These are phyloP conservation scores for Tipula confusa DNA, from an alignment of 2,888 invertebrate species.

Conservation along the genomic window DNA sequence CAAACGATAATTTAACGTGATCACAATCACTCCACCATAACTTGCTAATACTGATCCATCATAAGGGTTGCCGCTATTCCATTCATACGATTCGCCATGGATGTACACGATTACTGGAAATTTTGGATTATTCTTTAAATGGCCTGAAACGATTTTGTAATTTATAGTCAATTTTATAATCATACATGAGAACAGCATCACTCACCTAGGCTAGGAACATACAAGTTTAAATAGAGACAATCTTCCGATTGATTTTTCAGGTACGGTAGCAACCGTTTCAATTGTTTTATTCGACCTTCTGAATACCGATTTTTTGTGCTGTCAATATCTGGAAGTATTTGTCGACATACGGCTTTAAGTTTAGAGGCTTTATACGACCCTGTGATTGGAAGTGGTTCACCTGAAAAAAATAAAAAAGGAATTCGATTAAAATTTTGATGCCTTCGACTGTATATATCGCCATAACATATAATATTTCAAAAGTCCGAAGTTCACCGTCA, in stretches of 20 bases:
- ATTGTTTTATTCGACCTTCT: slow-evolving; percentile 63
- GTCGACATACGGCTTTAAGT: slow-evolving; percentile 82
- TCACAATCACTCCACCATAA: slow-evolving; percentile 82
- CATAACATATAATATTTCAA: background rate
- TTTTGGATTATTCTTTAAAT: slow-evolving; percentile 51
- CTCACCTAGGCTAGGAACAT: slow-evolving; percentile 81
- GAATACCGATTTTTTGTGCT: slow-evolving; percentile 58
- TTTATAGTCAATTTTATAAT: background rate
- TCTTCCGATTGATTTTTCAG: slow-evolving; percentile 72
- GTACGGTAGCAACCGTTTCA: slow-evolving; percentile 68
- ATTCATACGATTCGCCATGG: slow-evolving; percentile 93
- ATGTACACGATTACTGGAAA: slow-evolving; percentile 87
- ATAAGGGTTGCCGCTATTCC: slow-evolving; percentile 96
- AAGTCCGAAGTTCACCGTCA: background rate
- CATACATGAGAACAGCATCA: slow-evolving; percentile 32
- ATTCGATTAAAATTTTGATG: background rate
- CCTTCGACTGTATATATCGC: background rate
- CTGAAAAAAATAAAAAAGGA: slow-evolving; percentile 44
- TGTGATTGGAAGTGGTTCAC: slow-evolving; percentile 76
- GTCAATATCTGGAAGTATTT: slow-evolving; percentile 66
- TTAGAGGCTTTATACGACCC: slow-evolving; percentile 63
- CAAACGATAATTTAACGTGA: slow-evolving; percentile 78
- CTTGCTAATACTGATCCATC: slow-evolving; percentile 91
- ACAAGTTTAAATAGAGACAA: slow-evolving; percentile 88
- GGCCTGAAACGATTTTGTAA: slow-evolving; percentile 36